Conservation (phyloP, 2,888 invertebrate genomes). For the Podabrus alpinus region DNA sequence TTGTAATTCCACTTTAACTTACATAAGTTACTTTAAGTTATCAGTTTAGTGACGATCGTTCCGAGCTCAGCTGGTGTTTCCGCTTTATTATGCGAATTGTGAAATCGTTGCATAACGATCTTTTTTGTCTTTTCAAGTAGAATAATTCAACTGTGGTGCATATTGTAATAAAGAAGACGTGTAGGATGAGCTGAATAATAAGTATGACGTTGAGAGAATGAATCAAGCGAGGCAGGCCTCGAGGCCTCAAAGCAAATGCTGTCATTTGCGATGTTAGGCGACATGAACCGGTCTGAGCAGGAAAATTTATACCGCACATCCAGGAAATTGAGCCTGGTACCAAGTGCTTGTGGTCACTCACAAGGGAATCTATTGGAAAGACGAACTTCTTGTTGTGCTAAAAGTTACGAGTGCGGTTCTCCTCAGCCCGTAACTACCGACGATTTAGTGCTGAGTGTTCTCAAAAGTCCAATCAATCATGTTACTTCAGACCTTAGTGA, state of each 20-base stretch:
- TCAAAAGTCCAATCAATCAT: conserved; percentile 62
- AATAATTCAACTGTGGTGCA: conserved; percentile 5
- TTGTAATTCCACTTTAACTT: background rate
- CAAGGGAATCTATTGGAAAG: conserved; percentile 36
- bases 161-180: conserved; percentile 3
- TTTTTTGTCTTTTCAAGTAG: background rate
- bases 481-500: conserved; percentile 50
- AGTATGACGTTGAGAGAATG: conserved; percentile 33
- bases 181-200: background rate
- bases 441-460: conserved; percentile 64
- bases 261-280: conserved; percentile 56
- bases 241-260: conserved; percentile 51
- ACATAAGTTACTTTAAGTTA: background rate
- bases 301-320: conserved; percentile 66
- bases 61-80: background rate
- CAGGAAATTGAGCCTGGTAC: conserved; percentile 60
- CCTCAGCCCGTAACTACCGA: conserved; percentile 43
- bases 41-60: background rate
- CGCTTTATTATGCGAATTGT: background rate
- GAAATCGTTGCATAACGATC: background rate
- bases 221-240: conserved; percentile 33
- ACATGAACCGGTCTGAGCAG: conserved; percentile 68
- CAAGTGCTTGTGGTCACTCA: conserved; percentile 42
- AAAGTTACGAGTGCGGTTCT: conserved; percentile 14
- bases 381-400: conserved; percentile 22